These are phyloP conservation scores for Bufotes viridis DNA, from an alignment of 2,797 vertebrate species.

Conservation along the genomic window DNA sequence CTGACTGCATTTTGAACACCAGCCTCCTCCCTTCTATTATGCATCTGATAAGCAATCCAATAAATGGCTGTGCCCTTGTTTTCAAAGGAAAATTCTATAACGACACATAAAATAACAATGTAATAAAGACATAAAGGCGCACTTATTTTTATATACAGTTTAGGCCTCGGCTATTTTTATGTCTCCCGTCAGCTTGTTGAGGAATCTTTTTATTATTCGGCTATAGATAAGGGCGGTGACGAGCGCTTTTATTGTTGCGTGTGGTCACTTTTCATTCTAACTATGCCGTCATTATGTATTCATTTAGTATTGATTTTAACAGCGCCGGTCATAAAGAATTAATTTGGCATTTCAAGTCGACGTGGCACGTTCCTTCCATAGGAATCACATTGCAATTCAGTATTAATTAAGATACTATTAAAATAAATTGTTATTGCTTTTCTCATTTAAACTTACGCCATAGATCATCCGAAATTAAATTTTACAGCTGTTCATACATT, in stretches of 20 bases:
- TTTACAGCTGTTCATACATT: slow-evolving; percentile 52
- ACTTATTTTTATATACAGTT: slow-evolving; percentile 52
- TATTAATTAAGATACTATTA: slow-evolving; percentile 73
- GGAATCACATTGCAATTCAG: slow-evolving; percentile 71
- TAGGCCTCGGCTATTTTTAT: slow-evolving; percentile 60
- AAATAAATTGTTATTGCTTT: slow-evolving; percentile 67
- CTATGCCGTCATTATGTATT: slow-evolving; percentile 78
- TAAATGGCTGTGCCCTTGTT: slow-evolving; percentile 4
- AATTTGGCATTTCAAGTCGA: slow-evolving; percentile 72
- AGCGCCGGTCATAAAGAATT: slow-evolving; percentile 79
- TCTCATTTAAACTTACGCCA: slow-evolving; percentile 63
- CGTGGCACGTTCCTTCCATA: slow-evolving; percentile 70
- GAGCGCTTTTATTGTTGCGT: slow-evolving; percentile 70
- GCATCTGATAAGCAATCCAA: slow-evolving; percentile 16
- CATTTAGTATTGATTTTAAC: slow-evolving; percentile 77
- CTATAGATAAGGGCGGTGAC: slow-evolving; percentile 67
- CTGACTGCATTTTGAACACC: background rate
- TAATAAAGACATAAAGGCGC: slow-evolving; percentile 47
- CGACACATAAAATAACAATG: slow-evolving; percentile 31
- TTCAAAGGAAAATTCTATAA: slow-evolving; percentile 6
- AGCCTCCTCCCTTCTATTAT: background rate
- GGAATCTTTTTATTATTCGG: slow-evolving; percentile 68
- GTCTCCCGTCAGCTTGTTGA: slow-evolving; percentile 64
- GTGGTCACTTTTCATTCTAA: slow-evolving; percentile 77
- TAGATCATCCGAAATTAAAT: slow-evolving; percentile 63